Evolutionary conservation across 2,888 invertebrate species (phyloP).

Genomic region (Nemoura dubitans): DNA sequence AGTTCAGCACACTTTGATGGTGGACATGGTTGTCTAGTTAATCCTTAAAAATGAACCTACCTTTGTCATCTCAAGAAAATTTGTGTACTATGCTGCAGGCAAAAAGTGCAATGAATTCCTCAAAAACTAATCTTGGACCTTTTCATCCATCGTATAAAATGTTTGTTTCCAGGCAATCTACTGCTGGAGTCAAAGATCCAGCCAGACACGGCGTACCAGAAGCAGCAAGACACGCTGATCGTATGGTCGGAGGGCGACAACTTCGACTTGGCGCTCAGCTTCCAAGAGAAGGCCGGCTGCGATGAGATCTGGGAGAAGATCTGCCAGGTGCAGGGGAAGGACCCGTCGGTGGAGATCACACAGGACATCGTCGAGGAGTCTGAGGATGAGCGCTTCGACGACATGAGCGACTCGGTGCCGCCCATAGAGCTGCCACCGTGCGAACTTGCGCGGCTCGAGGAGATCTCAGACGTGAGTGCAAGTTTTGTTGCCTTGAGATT

Average conservation of each 20-base stretch:
- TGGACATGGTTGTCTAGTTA: no score
- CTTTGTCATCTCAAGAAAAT: no score
- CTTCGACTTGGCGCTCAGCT: constrained; percentile 98
- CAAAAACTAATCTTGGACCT: no score
- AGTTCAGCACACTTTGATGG: no score
- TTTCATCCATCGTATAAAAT: no score
- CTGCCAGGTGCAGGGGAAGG: constrained; percentile 98
- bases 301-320: constrained; percentile 99
- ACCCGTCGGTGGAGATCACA: constrained; percentile 97
- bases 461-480: constrained; percentile 81
- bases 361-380: constrained; percentile 96
- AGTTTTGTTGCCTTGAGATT: no score
- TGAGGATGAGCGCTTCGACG: constrained; percentile 96
- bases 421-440: constrained; percentile 95
- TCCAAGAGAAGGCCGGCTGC: constrained; percentile 99
- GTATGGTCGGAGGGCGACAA: constrained; percentile 99
- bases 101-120: no score
- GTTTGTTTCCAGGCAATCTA: constrained; percentile 68
- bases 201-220: constrained; percentile 98
- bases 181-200: constrained; percentile 98
- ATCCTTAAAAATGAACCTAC: no score
- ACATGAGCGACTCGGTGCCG: constrained; percentile 93
- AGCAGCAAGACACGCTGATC: constrained; percentile 97
- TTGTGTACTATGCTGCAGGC: no score
- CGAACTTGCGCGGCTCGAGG: constrained; percentile 91